Base-by-base conservation (phyloP, 30 jellyfish, hydroid and myxozoan genomes). In the Aurelia aurita complex sp. Pacific region DNA sequence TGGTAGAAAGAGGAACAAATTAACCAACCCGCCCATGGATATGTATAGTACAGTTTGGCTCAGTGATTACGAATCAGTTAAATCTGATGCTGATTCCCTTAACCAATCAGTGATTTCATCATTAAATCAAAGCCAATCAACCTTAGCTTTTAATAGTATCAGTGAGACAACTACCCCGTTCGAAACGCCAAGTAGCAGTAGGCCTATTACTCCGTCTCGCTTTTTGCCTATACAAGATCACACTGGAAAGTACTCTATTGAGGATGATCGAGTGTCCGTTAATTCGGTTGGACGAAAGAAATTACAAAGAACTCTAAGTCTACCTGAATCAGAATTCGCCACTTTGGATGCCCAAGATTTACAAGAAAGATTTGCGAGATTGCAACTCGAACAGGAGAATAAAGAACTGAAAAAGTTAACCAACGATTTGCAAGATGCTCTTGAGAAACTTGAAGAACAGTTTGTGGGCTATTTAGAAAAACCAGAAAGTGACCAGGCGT, bases 21-120 rank as follows among this genome's bases (percentile, higher is more conserved):
- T 69, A 76, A 67, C 89, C 17, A 87, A 61, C 53, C 84, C 83
- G 61, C 69, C 96, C 64, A 77, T 94, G 97, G 99, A 94, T 76
- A 85, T 94, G 88, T 94, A 94, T 77, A 94, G 88, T 88, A 94
- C 99, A 35, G 99, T 94, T 53, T 94, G 99, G 99, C 81, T 94
- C 54, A 94, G 99, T 81, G 99, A 94, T 82, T 94, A 76, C 67
- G 99, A 94, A 82, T 92, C 97, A 79, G 92, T 88, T 68, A 85
- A 89, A 65, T 94, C 99, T 54, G 94, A 81, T 35, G 83, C 86
- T 64, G 96, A 87, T 70, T 87, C 95, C 55, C 94, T 88, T 55
- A 92, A 85, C 73, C 88, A 77, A 61, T 92, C 97, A 17, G 90
- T 81, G 35, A 50, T 85, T 19, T 91, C 98, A 32, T 81, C 98